Percentiles rank a stretch among this genome's conserved stretches.
Evolutionary conservation across 2,797 vertebrate species (phyloP).

Genomic region (Notolepis coatsorum): DNA sequence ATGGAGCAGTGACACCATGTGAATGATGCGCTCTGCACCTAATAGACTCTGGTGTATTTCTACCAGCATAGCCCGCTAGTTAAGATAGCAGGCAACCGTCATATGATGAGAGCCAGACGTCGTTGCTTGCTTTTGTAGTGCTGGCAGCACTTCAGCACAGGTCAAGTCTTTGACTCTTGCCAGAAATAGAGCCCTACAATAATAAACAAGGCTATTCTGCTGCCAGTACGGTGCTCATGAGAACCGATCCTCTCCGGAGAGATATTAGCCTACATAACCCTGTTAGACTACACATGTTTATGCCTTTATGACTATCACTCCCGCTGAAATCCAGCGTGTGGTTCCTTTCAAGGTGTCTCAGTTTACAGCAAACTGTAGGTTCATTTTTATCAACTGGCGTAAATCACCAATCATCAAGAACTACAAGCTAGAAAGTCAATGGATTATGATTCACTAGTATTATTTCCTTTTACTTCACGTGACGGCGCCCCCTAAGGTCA

Average conservation of each 20-base stretch:
- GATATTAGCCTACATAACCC: neutral
- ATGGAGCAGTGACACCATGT: too few species aligned
- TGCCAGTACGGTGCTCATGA: conserved; percentile 23
- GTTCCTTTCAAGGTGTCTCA: too few species aligned
- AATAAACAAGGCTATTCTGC: neutral
- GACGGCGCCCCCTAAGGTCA: too few species aligned
- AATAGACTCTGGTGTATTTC: too few species aligned
- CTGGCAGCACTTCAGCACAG: conserved; percentile 20
- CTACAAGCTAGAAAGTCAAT: too few species aligned
- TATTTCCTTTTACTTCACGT: too few species aligned
- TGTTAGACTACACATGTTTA: neutral
- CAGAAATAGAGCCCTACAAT: conserved; percentile 20
- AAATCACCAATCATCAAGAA: too few species aligned
- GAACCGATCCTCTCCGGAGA: neutral
- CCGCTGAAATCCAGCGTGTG: too few species aligned
- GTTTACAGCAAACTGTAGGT: too few species aligned
- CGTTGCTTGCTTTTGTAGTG: conserved; percentile 19
- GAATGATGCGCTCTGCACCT: too few species aligned
- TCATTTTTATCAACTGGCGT: too few species aligned
- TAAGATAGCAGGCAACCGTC: conserved; percentile 6
- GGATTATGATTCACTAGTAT: too few species aligned
- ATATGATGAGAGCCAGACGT: conserved; percentile 8
- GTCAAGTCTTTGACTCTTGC: conserved; percentile 22
- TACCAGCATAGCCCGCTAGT: neutral
- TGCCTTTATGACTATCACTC: neutral